phyloP scores from a whole-genome alignment of 2,888 invertebrate genomes.

The Drosophila siamana region DNA sequence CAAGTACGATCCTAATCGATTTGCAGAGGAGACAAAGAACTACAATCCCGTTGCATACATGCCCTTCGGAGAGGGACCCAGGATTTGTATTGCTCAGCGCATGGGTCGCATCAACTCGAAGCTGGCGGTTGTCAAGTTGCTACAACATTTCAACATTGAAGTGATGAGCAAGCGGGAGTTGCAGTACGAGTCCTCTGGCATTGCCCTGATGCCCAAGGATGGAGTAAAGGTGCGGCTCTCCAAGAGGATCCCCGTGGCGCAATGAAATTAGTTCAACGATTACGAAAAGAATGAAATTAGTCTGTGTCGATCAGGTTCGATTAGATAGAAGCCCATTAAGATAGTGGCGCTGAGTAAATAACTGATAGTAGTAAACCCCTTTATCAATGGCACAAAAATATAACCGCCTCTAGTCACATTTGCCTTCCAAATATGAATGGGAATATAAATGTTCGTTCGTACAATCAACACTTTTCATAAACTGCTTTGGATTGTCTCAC shows the following conservation, averaged over 20 bases:
- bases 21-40: constrained; percentile 72
- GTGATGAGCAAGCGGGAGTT: constrained; percentile 66
- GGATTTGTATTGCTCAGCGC: constrained; percentile 83
- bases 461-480: constrained; percentile 60
- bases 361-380: constrained; percentile 12
- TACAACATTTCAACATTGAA: constrained; percentile 76
- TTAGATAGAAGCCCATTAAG: constrained; percentile 13
- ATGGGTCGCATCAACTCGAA: constrained; percentile 81
- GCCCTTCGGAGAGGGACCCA: constrained; percentile 85
- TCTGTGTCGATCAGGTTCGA: not conserved
- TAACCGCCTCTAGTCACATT: not conserved
- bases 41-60: constrained; percentile 80
- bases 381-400: constrained; percentile 27
- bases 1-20: constrained; percentile 85
- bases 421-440: no score
- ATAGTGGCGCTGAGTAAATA: not conserved
- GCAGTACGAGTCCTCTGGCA: constrained; percentile 67
- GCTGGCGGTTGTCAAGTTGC: constrained; percentile 72
- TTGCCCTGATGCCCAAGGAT: constrained; percentile 70
- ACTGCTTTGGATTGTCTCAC: constrained; percentile 54
- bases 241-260: constrained; percentile 27
- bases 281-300: constrained; percentile 6
- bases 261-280: not conserved
- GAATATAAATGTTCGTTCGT: constrained; percentile 4
- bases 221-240: constrained; percentile 77